phyloP scores from a whole-genome alignment of 2,888 invertebrate genomes.

The Glaucopsyche alexis region DNA sequence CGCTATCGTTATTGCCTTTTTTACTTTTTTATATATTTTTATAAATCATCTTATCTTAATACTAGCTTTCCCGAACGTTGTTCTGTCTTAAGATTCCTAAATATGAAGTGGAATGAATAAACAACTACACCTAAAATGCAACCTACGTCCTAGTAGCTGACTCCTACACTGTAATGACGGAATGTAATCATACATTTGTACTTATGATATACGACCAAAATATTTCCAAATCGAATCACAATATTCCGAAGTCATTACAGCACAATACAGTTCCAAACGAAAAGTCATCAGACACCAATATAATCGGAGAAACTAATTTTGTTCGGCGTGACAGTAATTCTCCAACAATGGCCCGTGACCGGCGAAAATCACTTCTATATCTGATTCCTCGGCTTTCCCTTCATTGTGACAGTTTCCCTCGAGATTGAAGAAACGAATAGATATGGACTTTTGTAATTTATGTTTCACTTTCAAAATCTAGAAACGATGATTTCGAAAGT shows the following conservation, averaged over 20 bases:
- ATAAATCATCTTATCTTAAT: too few species aligned
- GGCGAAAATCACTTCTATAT: constrained; percentile 37
- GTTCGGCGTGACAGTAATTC: constrained; percentile 41
- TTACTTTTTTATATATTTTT: too few species aligned
- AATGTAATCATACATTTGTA: background rate
- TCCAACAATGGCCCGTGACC: constrained; percentile 40
- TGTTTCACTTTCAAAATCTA: too few species aligned
- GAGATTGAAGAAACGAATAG: background rate
- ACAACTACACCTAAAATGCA: too few species aligned
- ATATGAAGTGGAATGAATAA: too few species aligned
- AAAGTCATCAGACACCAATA: constrained; percentile 24
- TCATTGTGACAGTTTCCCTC: background rate
- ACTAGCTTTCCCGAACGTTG: too few species aligned
- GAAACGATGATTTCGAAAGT: too few species aligned
- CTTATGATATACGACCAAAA: background rate
- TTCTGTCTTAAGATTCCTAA: too few species aligned
- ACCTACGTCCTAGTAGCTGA: too few species aligned
- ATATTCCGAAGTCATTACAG: background rate
- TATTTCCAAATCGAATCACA: background rate
- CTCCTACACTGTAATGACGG: too few species aligned
- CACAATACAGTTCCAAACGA: background rate
- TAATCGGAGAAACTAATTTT: constrained; percentile 42
- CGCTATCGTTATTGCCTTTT: too few species aligned
- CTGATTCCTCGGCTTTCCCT: constrained; percentile 36
- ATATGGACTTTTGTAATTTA: background rate